These are phyloP conservation scores for Andrena flavipes DNA, from an alignment of 2,888 invertebrate genomes.

Conservation along the genomic window DNA sequence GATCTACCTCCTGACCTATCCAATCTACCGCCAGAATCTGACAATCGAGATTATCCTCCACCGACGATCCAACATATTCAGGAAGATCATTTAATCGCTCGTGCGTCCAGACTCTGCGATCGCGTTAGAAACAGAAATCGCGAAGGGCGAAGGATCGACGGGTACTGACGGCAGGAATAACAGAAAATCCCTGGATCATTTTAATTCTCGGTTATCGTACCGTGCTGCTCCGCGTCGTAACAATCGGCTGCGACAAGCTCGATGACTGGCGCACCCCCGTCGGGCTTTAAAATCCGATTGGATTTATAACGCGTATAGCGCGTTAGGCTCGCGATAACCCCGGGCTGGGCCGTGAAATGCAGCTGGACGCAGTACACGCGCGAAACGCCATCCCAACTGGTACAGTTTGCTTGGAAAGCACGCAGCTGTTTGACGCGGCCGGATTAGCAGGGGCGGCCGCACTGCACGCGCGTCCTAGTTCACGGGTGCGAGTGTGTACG, in stretches of 20 bases:
- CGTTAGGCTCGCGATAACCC: slow-evolving; percentile 50
- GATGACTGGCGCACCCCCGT: slow-evolving; percentile 12
- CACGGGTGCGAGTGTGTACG: slow-evolving; percentile 15
- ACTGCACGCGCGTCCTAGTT: slow-evolving; percentile 47
- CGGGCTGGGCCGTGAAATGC: neutral
- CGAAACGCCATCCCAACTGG: neutral
- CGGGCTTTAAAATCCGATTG: slow-evolving; percentile 61
- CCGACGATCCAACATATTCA: too few species aligned
- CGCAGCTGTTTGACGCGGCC: slow-evolving; percentile 62
- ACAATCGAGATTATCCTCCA: too few species aligned
- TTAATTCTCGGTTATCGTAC: slow-evolving; percentile 58
- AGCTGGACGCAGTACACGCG: slow-evolving; percentile 8
- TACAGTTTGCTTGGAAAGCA: slow-evolving; percentile 51
- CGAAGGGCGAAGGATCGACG: slow-evolving; percentile 9
- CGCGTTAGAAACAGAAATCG: neutral
- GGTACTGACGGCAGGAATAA: neutral
- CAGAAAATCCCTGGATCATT: slow-evolving; percentile 30
- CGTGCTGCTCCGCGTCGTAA: slow-evolving; percentile 42
- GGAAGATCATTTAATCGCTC: too few species aligned
- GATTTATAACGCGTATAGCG: slow-evolving; percentile 61
- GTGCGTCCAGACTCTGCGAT: neutral
- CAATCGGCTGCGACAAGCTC: slow-evolving; percentile 25
- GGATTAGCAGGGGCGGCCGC: slow-evolving; percentile 62
- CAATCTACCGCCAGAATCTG: too few species aligned
- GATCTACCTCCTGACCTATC: too few species aligned